Evolutionary conservation across 2,113 vertebrate species (phyloP).

Genomic region (Brienomyrus longianalis): DNA sequence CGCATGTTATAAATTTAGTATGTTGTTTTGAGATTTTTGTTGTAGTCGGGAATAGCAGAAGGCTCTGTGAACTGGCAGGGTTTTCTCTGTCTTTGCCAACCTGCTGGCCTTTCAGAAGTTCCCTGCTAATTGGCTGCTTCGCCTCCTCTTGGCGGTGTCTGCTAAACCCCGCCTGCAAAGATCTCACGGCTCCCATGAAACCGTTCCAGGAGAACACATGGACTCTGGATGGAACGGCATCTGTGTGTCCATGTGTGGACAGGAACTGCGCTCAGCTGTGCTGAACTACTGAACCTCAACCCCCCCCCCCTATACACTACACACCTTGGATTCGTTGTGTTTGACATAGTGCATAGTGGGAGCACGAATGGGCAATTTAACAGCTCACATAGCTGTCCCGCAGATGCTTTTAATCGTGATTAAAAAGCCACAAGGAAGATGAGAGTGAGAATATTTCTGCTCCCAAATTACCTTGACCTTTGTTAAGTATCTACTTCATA

Average conservation of each 20-base stretch:
- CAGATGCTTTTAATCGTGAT: background rate
- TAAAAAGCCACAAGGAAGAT: background rate
- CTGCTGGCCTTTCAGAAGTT: constrained; percentile 5
- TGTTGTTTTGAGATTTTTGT: background rate
- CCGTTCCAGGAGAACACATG: background rate
- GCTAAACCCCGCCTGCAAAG: background rate
- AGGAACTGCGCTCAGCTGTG: background rate
- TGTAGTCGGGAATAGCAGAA: background rate
- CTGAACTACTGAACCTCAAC: background rate
- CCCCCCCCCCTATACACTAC: background rate
- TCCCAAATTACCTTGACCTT: background rate
- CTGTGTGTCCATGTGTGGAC: background rate
- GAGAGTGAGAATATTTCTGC: background rate
- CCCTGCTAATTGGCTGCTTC: constrained; percentile 16
- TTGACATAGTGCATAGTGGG: background rate
- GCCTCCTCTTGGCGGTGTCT: background rate
- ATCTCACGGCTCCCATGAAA: background rate
- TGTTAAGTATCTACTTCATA: background rate
- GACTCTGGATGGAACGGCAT: background rate
- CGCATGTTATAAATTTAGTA: background rate
- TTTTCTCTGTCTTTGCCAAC: background rate
- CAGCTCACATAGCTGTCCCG: background rate
- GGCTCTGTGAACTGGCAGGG: background rate
- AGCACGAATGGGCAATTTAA: background rate
- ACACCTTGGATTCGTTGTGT: background rate